A percentile compares a stretch with the other conserved stretches of the same genome.
Evolutionary conservation across 2,113 vertebrate genomes (phyloP).

Genomic region (Esox niger): DNA sequence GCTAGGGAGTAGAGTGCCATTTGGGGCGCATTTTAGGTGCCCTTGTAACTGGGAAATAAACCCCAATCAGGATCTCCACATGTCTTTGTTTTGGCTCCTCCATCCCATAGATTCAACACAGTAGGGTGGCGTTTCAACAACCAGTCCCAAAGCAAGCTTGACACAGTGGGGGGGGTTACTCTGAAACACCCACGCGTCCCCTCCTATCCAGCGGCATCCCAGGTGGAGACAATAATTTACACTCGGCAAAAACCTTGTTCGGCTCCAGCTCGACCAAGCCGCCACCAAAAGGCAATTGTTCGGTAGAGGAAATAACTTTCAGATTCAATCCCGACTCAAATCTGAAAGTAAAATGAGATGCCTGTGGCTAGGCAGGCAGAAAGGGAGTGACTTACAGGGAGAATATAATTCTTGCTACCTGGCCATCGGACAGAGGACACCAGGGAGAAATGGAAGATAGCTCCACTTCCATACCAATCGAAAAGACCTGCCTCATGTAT

Average conservation of each 20-base stretch:
- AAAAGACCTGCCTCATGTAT: background rate
- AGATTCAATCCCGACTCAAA: slow-evolving; percentile 35
- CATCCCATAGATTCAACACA: slow-evolving; percentile 39
- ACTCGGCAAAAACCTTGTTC: background rate
- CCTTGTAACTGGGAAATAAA: slow-evolving; percentile 22
- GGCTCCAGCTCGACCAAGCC: slow-evolving; percentile 17
- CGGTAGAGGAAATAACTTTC: slow-evolving; percentile 30
- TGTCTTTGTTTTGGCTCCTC: slow-evolving; percentile 19
- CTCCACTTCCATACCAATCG: background rate
- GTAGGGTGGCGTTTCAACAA: slow-evolving; percentile 18
- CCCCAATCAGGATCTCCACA: slow-evolving; percentile 25
- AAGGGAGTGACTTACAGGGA: background rate
- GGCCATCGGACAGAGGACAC: background rate
- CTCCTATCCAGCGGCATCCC: background rate
- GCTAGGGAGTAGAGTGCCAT: background rate
- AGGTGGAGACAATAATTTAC: background rate
- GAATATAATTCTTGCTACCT: background rate
- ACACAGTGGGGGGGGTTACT: slow-evolving; percentile 38
- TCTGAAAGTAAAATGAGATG: slow-evolving; percentile 40
- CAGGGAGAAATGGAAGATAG: background rate
- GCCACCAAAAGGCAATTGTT: slow-evolving; percentile 3
- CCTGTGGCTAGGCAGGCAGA: slow-evolving; percentile 1
- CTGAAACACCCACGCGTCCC: slow-evolving; percentile 20
- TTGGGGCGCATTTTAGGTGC: slow-evolving; percentile 23
- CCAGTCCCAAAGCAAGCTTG: slow-evolving; percentile 30